Evolutionary conservation across 2,888 invertebrate species (phyloP).

Genomic region (Drosophila anomelani): DNA sequence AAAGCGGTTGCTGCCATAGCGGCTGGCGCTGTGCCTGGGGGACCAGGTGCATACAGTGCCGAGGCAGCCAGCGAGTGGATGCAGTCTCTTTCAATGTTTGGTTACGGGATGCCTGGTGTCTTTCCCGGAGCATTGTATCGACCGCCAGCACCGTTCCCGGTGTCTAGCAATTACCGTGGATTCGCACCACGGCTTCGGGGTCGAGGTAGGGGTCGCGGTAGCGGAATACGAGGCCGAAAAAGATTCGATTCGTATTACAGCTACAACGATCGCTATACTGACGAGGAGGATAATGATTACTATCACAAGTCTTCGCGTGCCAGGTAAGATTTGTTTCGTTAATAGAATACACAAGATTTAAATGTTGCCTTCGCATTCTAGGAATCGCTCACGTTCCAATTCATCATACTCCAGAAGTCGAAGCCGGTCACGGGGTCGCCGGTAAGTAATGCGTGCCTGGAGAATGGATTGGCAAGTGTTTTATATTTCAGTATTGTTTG

Average conservation of each 20-base stretch:
- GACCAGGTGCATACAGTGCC: slow-evolving; percentile 66
- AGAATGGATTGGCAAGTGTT: not conserved
- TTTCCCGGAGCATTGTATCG: slow-evolving; percentile 82
- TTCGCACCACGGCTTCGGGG: slow-evolving; percentile 84
- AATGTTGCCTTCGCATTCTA: slow-evolving; percentile 1
- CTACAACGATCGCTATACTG: slow-evolving; percentile 85
- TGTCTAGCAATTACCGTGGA: slow-evolving; percentile 82
- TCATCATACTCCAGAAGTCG: slow-evolving; percentile 71
- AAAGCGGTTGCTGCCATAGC: slow-evolving; percentile 81
- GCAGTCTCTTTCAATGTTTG: slow-evolving; percentile 83
- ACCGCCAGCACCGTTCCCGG: slow-evolving; percentile 67
- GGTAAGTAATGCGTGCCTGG: slow-evolving; percentile 53
- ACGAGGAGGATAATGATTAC: slow-evolving; percentile 86
- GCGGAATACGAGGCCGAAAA: slow-evolving; percentile 64
- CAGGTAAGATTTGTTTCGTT: slow-evolving; percentile 50
- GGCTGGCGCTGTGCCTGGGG: slow-evolving; percentile 62
- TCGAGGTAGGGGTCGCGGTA: slow-evolving; percentile 85
- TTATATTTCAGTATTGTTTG: slow-evolving; percentile 59
- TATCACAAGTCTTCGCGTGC: slow-evolving; percentile 77
- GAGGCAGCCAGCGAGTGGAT: slow-evolving; percentile 83
- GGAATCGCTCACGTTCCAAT: slow-evolving; percentile 73
- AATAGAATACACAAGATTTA: not conserved
- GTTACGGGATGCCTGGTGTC: slow-evolving; percentile 76
- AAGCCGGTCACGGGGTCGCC: slow-evolving; percentile 76
- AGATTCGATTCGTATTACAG: slow-evolving; percentile 78